Base-by-base conservation (phyloP, 35 echinoderm and acorn worm genomes). In the Heliocidaris erythrogramma region DNA sequence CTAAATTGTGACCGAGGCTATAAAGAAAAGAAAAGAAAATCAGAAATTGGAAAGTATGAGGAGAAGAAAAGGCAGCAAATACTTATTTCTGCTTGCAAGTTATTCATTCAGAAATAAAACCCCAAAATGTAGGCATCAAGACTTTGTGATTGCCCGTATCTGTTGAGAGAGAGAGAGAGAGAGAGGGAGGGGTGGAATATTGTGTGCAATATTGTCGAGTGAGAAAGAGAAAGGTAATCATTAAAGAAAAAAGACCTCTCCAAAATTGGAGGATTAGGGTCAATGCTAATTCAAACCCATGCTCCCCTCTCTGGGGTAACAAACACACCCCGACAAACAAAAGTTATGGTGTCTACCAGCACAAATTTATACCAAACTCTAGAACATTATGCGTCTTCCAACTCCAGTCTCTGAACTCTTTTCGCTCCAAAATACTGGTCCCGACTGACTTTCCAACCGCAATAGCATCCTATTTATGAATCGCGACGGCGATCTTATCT, bases 401-500 rank as follows among this genome's bases (percentile, higher is more conserved):
- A 78, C n/a, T n/a, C 65, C 65, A 78, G 52, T 56, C 52, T 12
- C 52, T 56, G 52, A 56, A 78, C 21, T 89, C 87, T 89, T 89
- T 89, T 48, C 29, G 16, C 18, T 30, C 14, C 87, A 31, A 89
- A 78, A 48, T 47, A 48, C 31, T 89, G 87, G 87, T 89, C 87
- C 87, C 87, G 47, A 48, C 29, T 47, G 87, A 89, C 31, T 89
- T 47, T 30, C 87, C 31, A 89, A 89, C 87, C 87, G 30, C 87
- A 48, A 89, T 48, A 89, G 87, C 31, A 48, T 48, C 47, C 87
- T 48, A 89, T 89, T 89, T 89, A 47, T 89, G 87, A 89, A 89
- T 32, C 87, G 87, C 87, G 17, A 47, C 47, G 87, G 87, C 87
- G 87, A 89, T 89, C 87, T 89, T 89, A 89, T 89, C 87, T 89